A percentile compares a stretch with the other conserved stretches of the same genome.
Evolutionary conservation across 2,888 invertebrate species (phyloP).

Genomic region (Philaethria dido): DNA sequence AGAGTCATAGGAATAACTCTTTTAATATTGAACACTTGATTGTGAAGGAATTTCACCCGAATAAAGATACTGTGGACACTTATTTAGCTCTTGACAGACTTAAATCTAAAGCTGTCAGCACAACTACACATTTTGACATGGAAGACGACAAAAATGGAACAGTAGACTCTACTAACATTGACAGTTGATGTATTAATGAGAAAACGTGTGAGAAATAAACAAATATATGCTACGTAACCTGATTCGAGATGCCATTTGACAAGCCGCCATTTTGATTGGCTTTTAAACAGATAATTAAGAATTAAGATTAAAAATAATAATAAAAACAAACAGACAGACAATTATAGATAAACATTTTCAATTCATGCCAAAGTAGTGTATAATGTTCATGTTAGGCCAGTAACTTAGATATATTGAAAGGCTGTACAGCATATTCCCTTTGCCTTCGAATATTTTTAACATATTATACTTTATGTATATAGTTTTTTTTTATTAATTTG

Average conservation of each 20-base stretch:
- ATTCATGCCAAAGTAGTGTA: slow-evolving; percentile 4
- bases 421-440: slow-evolving; percentile 2
- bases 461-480: not conserved
- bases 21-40: slow-evolving; percentile 56
- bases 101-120: slow-evolving; percentile 58
- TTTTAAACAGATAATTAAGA: too few species aligned
- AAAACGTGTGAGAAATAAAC: not conserved
- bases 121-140: slow-evolving; percentile 52
- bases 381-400: not conserved
- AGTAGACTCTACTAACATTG: not conserved
- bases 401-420: not conserved
- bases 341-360: not conserved
- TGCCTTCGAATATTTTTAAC: not conserved
- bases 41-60: slow-evolving; percentile 53
- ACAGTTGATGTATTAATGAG: not conserved
- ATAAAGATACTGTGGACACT: slow-evolving; percentile 34
- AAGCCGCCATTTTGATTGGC: too few species aligned
- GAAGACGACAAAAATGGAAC: slow-evolving; percentile 30
- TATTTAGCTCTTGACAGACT: slow-evolving; percentile 56
- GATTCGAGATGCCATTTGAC: too few species aligned
- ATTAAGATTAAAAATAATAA: not conserved
- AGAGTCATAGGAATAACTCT: slow-evolving; percentile 51
- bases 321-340: not conserved
- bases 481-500: slow-evolving; percentile 2
- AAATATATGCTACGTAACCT: too few species aligned